A percentile compares a stretch with the other conserved stretches of the same genome.
These are phyloP conservation scores for Elgonia sp. DNA, from an alignment of 2,888 invertebrate genomes.

Conservation along the genomic window DNA sequence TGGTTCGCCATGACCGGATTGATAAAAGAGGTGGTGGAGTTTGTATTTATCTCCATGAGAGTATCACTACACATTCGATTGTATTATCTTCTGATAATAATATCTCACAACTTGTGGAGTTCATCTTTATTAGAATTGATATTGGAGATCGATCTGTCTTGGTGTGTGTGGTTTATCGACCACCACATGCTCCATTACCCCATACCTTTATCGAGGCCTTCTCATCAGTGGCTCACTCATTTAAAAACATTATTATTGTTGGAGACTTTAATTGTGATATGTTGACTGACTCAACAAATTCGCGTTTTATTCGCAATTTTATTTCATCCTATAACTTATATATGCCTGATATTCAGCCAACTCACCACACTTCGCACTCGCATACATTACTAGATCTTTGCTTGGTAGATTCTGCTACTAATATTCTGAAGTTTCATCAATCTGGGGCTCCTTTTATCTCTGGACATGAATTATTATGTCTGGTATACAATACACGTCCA, in stretches of 20 bases:
- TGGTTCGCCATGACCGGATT: background rate
- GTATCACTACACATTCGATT: background rate
- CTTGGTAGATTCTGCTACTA: background rate
- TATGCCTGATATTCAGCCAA: background rate
- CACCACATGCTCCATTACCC: background rate
- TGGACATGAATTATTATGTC: background rate
- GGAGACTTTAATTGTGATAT: conserved; percentile 35
- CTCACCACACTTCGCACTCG: background rate
- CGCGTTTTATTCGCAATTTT: background rate
- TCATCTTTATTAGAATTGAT: background rate
- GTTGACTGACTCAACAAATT: background rate
- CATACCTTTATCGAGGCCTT: background rate
- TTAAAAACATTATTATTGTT: background rate
- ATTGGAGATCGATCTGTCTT: background rate
- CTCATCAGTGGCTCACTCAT: background rate
- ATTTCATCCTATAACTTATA: background rate
- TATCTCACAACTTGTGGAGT: background rate
- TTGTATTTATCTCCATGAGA: background rate
- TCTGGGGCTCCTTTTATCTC: conserved; percentile 19
- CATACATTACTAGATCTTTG: conserved; percentile 6
- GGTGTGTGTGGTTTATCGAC: background rate
- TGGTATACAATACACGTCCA: too few relatives aligned
- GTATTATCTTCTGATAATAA: too few relatives aligned
- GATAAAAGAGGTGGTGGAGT: background rate
- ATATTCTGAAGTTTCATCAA: background rate